These are phyloP conservation scores for Kryphioiulus occultus DNA, from an alignment of 2,888 invertebrate genomes.

Conservation along the genomic window DNA sequence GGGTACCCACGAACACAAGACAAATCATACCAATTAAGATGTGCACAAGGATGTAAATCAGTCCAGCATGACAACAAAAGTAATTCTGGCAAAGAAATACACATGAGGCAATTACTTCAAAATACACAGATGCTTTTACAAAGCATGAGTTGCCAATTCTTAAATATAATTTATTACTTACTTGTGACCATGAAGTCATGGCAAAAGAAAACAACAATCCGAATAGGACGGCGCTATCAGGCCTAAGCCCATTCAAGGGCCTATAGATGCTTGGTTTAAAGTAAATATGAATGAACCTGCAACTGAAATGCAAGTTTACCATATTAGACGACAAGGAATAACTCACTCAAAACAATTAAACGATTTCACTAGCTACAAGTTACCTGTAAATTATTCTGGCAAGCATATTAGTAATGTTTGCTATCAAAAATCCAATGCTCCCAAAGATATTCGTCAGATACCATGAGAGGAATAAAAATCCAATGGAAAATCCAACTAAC, in stretches of 20 bases:
- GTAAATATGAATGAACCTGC: slow-evolving; percentile 36
- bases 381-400: slow-evolving; percentile 50
- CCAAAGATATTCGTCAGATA: slow-evolving; percentile 46
- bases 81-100: slow-evolving; percentile 12
- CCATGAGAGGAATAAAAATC: slow-evolving; percentile 48
- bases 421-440: slow-evolving; percentile 48
- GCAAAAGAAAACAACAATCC: neutral
- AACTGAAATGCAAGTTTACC: slow-evolving; percentile 4
- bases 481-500: slow-evolving; percentile 43
- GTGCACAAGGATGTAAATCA: slow-evolving; percentile 35
- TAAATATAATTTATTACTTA: neutral
- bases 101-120: neutral
- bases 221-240: neutral
- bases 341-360: neutral
- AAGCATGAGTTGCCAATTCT: neutral
- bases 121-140: neutral
- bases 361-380: neutral
- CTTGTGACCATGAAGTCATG: slow-evolving; percentile 25
- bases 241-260: slow-evolving; percentile 43
- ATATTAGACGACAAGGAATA: neutral
- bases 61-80: neutral
- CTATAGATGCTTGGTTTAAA: neutral
- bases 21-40: slow-evolving; percentile 31
- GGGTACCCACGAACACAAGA: neutral
- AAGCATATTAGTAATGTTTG: slow-evolving; percentile 47